A percentile compares a stretch with the other conserved stretches of the same genome.
Conservation (phyloP, 2,888 invertebrate genomes). For the Phengaris arion region DNA sequence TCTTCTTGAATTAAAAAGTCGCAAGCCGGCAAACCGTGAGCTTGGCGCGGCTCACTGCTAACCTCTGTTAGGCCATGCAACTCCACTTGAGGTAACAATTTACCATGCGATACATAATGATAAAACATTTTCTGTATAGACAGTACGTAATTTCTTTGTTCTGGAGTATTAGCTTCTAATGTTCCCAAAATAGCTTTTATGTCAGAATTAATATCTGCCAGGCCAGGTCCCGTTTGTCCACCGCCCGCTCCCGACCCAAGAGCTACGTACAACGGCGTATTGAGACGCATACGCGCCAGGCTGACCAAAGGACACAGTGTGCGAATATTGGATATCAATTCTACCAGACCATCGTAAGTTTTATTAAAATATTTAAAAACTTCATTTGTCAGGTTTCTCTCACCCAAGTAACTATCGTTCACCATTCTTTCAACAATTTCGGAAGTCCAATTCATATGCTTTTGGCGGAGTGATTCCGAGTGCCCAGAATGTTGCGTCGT, state of each 20-base stretch:
- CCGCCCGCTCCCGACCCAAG: constrained; percentile 81
- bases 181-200: constrained; percentile 88
- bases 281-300: constrained; percentile 81
- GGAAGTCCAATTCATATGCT: constrained; percentile 83
- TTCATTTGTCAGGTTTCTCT: constrained; percentile 80
- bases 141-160: constrained; percentile 86
- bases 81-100: constrained; percentile 69
- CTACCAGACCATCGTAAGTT: constrained; percentile 83
- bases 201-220: constrained; percentile 81
- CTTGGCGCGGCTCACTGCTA: constrained; percentile 84
- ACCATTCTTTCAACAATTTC: constrained; percentile 83
- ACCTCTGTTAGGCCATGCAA: constrained; percentile 82
- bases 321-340: constrained; percentile 88
- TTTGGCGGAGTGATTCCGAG: constrained; percentile 79
- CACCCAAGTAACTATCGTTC: constrained; percentile 81
- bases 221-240: constrained; percentile 61
- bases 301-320: constrained; percentile 88
- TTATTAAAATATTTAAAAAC: constrained; percentile 83
- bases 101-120: constrained; percentile 89
- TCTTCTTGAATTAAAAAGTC: constrained; percentile 87
- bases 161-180: constrained; percentile 85
- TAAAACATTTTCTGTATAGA: constrained; percentile 91
- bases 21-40: constrained; percentile 84
- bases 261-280: constrained; percentile 87
- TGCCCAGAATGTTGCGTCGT: constrained; percentile 87